A percentile compares a stretch with the other conserved stretches of the same genome.
phyloP scores from a whole-genome alignment of 2,797 vertebrate genomes.

The Poeciliopsis infans region DNA sequence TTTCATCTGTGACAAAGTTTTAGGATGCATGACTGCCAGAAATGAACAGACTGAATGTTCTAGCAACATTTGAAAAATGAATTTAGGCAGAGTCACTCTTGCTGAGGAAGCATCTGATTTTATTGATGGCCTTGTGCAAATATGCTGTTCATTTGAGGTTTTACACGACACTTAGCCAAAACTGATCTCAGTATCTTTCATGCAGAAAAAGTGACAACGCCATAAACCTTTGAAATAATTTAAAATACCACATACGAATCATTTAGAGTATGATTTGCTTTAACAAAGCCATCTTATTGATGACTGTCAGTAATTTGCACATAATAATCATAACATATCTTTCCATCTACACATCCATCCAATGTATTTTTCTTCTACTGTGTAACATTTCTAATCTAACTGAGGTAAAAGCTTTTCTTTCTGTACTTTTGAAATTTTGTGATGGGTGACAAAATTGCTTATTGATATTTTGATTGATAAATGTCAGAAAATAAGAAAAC shows the following conservation, averaged over 20 bases:
- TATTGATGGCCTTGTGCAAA: conserved; percentile 47
- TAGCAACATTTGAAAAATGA: conserved; percentile 1
- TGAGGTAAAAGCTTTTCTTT: neutral
- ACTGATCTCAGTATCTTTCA: conserved; percentile 8
- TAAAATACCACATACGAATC: neutral
- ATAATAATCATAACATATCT: neutral
- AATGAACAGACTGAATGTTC: neutral
- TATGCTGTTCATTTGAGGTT: conserved; percentile 27
- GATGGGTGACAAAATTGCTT: neutral
- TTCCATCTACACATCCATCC: neutral
- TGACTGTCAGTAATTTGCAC: neutral
- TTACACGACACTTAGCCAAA: conserved; percentile 17
- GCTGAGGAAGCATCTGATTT: conserved; percentile 40
- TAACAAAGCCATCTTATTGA: neutral
- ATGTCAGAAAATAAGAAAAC: neutral
- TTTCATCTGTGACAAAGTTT: conserved; percentile 12
- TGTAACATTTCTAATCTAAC: neutral
- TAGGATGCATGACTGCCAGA: neutral
- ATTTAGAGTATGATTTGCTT: neutral
- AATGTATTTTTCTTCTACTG: neutral
- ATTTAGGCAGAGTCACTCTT: conserved; percentile 20
- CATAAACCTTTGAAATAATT: neutral
- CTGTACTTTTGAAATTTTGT: neutral
- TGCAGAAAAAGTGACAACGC: neutral
- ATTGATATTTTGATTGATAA: neutral